These are phyloP conservation scores for Acipenser ruthenus DNA, from an alignment of 2,797 vertebrate genomes.

Conservation along the genomic window DNA sequence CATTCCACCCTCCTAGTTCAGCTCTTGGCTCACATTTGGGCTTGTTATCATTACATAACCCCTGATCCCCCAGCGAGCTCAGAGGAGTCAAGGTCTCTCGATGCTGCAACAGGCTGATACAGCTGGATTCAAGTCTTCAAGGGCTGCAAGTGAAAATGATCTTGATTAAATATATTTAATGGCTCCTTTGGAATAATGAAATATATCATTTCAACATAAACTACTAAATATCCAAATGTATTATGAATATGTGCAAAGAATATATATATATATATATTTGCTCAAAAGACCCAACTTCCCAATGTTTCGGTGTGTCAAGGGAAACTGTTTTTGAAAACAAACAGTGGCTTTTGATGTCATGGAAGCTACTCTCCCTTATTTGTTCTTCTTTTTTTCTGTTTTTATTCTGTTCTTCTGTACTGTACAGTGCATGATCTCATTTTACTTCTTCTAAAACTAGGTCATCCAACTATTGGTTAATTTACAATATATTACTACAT, in stretches of 20 bases:
- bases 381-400: too few species aligned
- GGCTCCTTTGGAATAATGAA: not conserved
- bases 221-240: not conserved
- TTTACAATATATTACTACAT: too few species aligned
- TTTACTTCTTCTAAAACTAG: too few species aligned
- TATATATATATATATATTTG: not conserved
- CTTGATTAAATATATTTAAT: not conserved
- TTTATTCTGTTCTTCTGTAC: too few species aligned
- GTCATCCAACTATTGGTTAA: too few species aligned
- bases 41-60: not conserved
- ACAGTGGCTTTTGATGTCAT: too few species aligned
- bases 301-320: too few species aligned
- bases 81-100: not conserved
- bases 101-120: constrained; percentile 5
- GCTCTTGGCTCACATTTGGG: not conserved
- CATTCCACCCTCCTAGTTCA: not conserved
- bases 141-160: too few species aligned
- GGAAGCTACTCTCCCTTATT: too few species aligned
- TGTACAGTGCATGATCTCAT: too few species aligned
- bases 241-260: not conserved
- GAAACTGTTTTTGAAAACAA: too few species aligned
- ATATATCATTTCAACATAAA: not conserved
- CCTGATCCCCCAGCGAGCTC: constrained; percentile 1
- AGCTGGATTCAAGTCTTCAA: not conserved
- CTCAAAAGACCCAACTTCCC: too few species aligned